Percentiles rank a stretch among this genome's conserved stretches.
Evolutionary conservation across 2,797 vertebrate species (phyloP).

Genomic region (Chaenodraco wilsoni): DNA sequence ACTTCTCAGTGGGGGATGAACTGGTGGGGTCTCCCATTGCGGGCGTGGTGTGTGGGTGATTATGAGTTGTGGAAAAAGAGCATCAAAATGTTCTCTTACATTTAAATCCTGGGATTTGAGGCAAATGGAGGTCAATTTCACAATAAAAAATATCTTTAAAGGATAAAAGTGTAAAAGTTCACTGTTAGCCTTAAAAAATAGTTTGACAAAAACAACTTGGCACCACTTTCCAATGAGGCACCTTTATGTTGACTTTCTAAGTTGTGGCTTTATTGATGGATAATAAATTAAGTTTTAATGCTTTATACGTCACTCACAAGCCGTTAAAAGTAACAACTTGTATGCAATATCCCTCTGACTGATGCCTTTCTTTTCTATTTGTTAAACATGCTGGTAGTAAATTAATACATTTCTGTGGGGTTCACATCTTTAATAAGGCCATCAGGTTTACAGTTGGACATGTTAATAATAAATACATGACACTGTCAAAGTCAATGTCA

Average conservation of each 20-base stretch:
- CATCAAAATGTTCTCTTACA: constrained; percentile 8
- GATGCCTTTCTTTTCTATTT: background rate
- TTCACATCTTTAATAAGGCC: background rate
- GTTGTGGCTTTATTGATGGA: background rate
- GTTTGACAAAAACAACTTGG: background rate
- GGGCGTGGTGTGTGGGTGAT: constrained; percentile 4
- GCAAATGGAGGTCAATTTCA: background rate
- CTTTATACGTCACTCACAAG: background rate
- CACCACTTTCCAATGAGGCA: background rate
- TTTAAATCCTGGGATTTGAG: background rate
- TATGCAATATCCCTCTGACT: background rate
- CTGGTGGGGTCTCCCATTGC: background rate
- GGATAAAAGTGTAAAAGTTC: background rate
- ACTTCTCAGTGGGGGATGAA: constrained; percentile 22
- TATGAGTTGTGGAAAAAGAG: background rate
- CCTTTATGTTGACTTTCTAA: background rate
- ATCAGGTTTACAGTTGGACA: background rate
- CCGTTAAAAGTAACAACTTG: background rate
- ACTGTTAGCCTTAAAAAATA: background rate
- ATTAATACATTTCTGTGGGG: background rate
- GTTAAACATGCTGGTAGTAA: background rate
- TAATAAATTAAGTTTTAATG: background rate
- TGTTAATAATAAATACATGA: background rate
- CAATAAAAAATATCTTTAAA: background rate
- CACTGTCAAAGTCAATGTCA: background rate